Percentiles rank a stretch among this genome's conserved stretches.
These are phyloP conservation scores for Papilio polyxenes DNA, from an alignment of 1,140 invertebrate species.

Conservation along the genomic window DNA sequence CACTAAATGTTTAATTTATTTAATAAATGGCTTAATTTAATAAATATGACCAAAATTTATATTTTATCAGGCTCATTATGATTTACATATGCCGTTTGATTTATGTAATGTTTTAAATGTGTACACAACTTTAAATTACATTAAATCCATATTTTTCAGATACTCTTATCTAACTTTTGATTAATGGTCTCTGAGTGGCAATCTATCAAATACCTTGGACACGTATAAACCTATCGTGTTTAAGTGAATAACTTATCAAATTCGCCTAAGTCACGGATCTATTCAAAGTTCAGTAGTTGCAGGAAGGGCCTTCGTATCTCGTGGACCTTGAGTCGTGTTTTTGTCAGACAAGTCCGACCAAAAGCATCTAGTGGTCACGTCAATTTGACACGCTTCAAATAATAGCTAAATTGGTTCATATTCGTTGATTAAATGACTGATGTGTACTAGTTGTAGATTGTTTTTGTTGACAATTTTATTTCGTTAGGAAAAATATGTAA, in stretches of 20 bases:
- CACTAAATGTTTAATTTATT: no score
- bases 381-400: not conserved
- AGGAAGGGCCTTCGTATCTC: not conserved
- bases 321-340: not conserved
- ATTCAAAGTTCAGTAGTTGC: not conserved
- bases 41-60: no score
- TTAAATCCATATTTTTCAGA: no score
- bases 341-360: not conserved
- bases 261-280: constrained; percentile 7
- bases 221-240: not conserved
- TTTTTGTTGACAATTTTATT: not conserved
- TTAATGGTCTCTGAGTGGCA: no score
- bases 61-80: no score
- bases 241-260: not conserved
- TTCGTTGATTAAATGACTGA: not conserved
- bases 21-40: no score
- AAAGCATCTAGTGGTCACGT: constrained; percentile 1
- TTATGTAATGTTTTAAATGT: no score
- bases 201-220: not conserved
- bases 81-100: no score
- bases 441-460: not conserved
- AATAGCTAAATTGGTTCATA: not conserved
- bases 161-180: no score
- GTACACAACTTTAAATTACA: no score
- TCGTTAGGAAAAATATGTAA: not conserved